A percentile compares a stretch with the other conserved stretches of the same genome.
phyloP scores from a whole-genome alignment of 1,140 invertebrate genomes.

The Leptinotarsa undecemlineata region DNA sequence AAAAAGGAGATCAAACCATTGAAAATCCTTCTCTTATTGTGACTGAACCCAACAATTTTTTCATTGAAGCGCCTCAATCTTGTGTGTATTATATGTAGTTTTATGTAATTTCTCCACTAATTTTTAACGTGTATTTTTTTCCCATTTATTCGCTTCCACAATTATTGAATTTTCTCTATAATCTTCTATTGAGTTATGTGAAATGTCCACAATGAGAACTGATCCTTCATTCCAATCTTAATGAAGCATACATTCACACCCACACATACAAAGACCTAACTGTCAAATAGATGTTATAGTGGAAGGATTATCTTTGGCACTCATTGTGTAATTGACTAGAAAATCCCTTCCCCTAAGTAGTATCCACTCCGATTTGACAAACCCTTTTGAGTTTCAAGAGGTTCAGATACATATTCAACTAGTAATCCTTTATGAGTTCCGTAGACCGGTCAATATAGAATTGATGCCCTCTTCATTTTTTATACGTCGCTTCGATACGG shows the following conservation, averaged over 20 bases:
- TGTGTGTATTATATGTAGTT: too few relatives aligned
- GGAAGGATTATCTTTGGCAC: neutral
- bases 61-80: too few relatives aligned
- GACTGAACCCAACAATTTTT: too few relatives aligned
- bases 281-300: neutral
- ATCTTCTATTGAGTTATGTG: too few relatives aligned
- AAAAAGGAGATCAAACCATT: too few relatives aligned
- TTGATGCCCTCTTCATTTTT: too few relatives aligned
- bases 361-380: slow-evolving; percentile 2
- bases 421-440: neutral
- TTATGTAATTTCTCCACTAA: too few relatives aligned
- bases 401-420: neutral
- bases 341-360: neutral
- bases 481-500: too few relatives aligned
- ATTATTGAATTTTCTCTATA: too few relatives aligned
- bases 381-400: slow-evolving; percentile 3
- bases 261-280: neutral
- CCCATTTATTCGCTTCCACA: too few relatives aligned
- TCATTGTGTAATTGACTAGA: slow-evolving; percentile 2
- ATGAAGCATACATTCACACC: neutral
- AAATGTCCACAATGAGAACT: neutral
- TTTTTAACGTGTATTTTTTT: too few relatives aligned
- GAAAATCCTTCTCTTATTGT: too few relatives aligned
- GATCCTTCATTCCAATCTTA: neutral
- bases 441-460: neutral